phyloP scores from a whole-genome alignment of 2,113 vertebrate species.

The Rhinolophus sinicus region DNA sequence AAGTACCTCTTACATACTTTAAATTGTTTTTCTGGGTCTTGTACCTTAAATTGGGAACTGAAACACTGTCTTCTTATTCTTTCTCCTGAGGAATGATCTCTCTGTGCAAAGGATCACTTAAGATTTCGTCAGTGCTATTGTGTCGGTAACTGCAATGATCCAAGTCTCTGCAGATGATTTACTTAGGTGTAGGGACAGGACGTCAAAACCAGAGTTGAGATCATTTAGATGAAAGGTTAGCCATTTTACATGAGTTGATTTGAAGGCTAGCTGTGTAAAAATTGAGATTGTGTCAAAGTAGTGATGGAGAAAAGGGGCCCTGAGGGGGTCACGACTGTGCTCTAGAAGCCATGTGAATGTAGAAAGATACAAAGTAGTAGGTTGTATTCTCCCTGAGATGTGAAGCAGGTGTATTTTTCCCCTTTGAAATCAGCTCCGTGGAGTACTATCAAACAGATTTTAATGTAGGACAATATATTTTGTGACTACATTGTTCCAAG shows the following conservation, averaged over 20 bases:
- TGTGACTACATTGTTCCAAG: slow-evolving; percentile 38
- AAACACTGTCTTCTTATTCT: not conserved
- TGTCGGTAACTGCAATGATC: not conserved
- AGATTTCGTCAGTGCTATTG: not conserved
- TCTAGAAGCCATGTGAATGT: not conserved
- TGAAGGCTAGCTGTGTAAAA: not conserved
- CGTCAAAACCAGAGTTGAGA: not conserved
- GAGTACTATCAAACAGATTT: not conserved
- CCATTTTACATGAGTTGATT: not conserved
- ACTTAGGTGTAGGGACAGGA: not conserved
- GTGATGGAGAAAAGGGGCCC: not conserved
- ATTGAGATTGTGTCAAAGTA: not conserved
- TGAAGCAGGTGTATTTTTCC: not conserved
- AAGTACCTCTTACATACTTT: slow-evolving; percentile 67
- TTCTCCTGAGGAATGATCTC: not conserved
- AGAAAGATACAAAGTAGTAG: not conserved
- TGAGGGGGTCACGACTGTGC: not conserved
- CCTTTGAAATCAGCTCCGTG: not conserved
- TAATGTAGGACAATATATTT: slow-evolving; percentile 37
- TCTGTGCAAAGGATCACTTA: not conserved
- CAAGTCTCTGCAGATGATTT: not conserved
- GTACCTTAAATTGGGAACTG: not conserved
- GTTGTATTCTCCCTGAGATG: not conserved
- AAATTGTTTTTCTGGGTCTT: slow-evolving; percentile 64
- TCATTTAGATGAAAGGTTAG: not conserved